phyloP scores from a whole-genome alignment of 2,113 vertebrate species.

The Motacilla alba region DNA sequence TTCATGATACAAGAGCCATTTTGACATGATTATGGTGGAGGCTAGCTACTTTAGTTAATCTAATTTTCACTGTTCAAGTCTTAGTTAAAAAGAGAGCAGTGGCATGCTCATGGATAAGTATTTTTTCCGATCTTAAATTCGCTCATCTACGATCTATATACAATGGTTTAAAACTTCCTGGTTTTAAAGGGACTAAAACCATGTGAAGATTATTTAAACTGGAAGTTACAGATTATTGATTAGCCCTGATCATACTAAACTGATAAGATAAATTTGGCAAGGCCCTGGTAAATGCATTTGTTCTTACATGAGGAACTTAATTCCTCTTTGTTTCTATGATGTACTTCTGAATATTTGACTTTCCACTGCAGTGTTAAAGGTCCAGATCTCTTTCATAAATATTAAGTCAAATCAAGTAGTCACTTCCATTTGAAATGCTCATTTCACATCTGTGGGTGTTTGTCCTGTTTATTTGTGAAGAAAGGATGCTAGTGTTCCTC shows the following conservation, averaged over 20 bases:
- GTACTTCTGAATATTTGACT: background rate
- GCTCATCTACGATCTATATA: rapidly evolving
- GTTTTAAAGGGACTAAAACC: background rate
- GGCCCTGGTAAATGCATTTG: background rate
- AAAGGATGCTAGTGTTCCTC: background rate
- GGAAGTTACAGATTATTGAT: background rate
- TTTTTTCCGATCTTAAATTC: background rate
- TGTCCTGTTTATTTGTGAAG: background rate
- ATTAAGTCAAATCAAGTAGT: background rate
- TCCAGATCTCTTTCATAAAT: background rate
- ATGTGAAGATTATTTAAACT: background rate
- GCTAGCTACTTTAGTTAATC: background rate
- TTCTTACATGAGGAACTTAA: background rate
- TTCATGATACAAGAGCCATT: background rate
- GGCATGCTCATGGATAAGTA: background rate
- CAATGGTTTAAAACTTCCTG: background rate
- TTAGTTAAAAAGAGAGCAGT: background rate
- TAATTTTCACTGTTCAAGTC: background rate
- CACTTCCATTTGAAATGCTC: background rate
- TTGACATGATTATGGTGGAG: background rate
- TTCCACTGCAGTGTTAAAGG: background rate
- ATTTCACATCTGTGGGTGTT: background rate
- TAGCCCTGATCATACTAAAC: background rate
- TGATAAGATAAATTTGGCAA: background rate
- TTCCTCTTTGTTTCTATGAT: background rate